A percentile compares a stretch with the other conserved stretches of the same genome.
Evolutionary conservation across 1,140 invertebrate genomes (phyloP).

Genomic region (Macrocentrus cingulum): DNA sequence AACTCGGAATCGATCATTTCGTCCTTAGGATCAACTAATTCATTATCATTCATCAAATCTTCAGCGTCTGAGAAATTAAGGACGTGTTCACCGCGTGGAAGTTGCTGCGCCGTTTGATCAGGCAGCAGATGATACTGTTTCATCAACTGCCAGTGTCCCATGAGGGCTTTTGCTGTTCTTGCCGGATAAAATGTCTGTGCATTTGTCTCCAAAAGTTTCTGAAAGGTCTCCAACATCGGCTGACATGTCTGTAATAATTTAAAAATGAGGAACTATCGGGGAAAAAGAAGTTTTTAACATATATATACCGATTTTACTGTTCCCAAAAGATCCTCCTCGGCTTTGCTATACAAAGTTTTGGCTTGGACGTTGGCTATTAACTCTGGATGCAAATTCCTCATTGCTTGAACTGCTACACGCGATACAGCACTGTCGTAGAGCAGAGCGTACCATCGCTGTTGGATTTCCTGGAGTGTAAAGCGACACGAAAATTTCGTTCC

Average conservation of each 20-base stretch:
- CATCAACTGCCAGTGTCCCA: constrained; percentile 89
- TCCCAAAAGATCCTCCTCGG: constrained; percentile 85
- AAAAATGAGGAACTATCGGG: constrained; percentile 5
- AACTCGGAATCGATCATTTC: constrained; percentile 73
- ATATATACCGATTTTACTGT: constrained; percentile 79
- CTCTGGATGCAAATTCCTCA: constrained; percentile 92
- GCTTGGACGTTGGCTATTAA: constrained; percentile 83
- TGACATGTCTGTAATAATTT: constrained; percentile 57
- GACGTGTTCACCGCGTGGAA: constrained; percentile 69
- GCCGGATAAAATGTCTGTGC: constrained; percentile 83
- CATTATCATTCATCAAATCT: constrained; percentile 82
- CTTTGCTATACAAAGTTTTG: constrained; percentile 84
- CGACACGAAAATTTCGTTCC: constrained; percentile 95
- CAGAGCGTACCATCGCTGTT: constrained; percentile 93
- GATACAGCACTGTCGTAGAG: constrained; percentile 89
- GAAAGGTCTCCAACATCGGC: constrained; percentile 78
- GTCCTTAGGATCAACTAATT: constrained; percentile 78
- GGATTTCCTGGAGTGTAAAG: constrained; percentile 91
- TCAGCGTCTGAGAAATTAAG: constrained; percentile 91
- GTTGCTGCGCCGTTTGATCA: constrained; percentile 78
- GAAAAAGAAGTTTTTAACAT: constrained; percentile 1
- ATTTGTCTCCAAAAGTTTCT: constrained; percentile 84
- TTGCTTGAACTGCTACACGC: constrained; percentile 84
- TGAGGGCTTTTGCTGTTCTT: constrained; percentile 82
- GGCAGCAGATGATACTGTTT: constrained; percentile 91